These are phyloP conservation scores for Gallirallus australis DNA, from an alignment of 2,797 vertebrate genomes.

Conservation along the genomic window DNA sequence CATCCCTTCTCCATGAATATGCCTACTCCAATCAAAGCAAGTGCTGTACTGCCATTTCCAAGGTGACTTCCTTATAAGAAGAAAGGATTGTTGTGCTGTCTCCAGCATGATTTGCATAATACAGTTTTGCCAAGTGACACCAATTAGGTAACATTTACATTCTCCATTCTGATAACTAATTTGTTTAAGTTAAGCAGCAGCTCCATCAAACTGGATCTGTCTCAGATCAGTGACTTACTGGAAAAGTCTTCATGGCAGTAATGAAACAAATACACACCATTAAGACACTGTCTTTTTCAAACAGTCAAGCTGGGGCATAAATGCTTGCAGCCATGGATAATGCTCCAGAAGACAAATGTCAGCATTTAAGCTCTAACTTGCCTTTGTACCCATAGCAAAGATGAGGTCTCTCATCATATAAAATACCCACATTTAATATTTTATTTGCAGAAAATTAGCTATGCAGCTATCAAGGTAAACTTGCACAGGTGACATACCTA, in stretches of 20 bases:
- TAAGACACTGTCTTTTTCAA: background rate
- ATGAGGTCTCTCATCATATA: background rate
- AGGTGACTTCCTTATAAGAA: background rate
- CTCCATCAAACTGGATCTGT: background rate
- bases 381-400: background rate
- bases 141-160: background rate
- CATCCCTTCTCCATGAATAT: background rate
- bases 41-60: background rate
- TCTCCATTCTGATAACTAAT: background rate
- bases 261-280: background rate
- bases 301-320: background rate
- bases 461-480: background rate
- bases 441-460: background rate
- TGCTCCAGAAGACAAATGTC: background rate
- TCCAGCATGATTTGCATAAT: background rate
- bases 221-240: background rate
- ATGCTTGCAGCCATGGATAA: background rate
- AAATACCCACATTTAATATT: background rate
- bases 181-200: background rate
- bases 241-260: background rate
- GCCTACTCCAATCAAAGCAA: background rate
- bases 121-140: background rate
- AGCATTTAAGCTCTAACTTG: background rate
- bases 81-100: background rate
- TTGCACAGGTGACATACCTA: background rate